Percentiles rank a stretch among this genome's conserved stretches.
Evolutionary conservation across 2,888 invertebrate species (phyloP).

Genomic region (Cinara cedri): DNA sequence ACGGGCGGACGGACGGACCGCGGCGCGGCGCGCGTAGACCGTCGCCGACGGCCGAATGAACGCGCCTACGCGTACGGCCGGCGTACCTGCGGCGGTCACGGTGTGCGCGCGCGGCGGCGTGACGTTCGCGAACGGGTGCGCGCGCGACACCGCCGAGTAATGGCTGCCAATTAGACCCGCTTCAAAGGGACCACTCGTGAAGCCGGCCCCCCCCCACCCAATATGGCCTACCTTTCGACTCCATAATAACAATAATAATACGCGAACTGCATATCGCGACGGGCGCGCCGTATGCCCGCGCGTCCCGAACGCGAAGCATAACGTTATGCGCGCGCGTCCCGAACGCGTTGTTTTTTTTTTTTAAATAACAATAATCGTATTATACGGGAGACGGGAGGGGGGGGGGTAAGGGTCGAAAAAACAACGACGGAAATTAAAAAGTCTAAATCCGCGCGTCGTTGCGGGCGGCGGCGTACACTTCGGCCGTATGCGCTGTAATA

Average conservation of each 20-base stretch:
- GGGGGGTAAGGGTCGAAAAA: too few species aligned
- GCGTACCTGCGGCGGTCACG: too few species aligned
- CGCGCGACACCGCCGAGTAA: conserved; percentile 34
- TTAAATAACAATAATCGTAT: background rate
- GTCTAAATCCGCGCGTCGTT: background rate
- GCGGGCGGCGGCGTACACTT: too few species aligned
- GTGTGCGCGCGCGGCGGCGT: too few species aligned
- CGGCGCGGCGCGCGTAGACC: too few species aligned
- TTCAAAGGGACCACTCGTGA: conserved; percentile 56
- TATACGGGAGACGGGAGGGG: background rate
- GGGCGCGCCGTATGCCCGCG: background rate
- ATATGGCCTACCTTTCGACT: conserved; percentile 54
- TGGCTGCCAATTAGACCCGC: conserved; percentile 56
- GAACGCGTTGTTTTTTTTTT: conserved; percentile 17
- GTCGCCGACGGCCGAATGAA: too few species aligned
- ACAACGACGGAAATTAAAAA: conserved; percentile 18
- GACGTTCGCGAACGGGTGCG: conserved; percentile 33
- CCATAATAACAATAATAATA: too few species aligned
- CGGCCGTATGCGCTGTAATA: too few species aligned
- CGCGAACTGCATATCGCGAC: too few species aligned
- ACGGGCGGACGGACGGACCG: too few species aligned
- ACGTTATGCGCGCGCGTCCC: background rate
- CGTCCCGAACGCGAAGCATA: background rate
- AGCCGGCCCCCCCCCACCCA: conserved; percentile 45
- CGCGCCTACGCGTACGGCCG: too few species aligned